Conservation (phyloP, 2,113 vertebrate genomes). For the Scopus umbretta region DNA sequence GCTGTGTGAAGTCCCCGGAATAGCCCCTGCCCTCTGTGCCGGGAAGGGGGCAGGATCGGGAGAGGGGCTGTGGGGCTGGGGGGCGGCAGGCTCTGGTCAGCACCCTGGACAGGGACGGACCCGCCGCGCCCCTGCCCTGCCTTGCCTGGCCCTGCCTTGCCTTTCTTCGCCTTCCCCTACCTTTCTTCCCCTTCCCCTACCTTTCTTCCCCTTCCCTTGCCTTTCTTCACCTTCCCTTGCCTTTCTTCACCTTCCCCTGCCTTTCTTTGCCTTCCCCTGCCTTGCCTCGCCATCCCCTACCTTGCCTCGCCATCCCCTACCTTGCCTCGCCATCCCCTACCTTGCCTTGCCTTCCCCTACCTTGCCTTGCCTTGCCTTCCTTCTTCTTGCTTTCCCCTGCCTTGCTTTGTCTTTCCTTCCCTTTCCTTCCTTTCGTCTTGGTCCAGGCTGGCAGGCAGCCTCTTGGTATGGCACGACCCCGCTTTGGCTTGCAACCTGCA, state of each 20-base stretch:
- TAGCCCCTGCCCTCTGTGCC: not conserved
- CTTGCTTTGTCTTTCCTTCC: not conserved
- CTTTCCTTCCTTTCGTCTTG: not conserved
- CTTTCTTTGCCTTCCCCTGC: fast-evolving
- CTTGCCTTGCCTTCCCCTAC: not conserved
- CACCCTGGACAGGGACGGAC: constrained; percentile 43
- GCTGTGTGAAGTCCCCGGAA: not conserved
- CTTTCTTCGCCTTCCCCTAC: not conserved
- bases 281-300: not conserved
- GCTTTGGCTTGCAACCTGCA: not conserved
- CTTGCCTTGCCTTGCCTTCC: not conserved
- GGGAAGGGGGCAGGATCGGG: not conserved
- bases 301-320: not conserved
- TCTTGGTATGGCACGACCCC: not conserved
- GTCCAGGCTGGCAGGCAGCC: not conserved
- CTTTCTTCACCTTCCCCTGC: too few relatives aligned
- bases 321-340: not conserved
- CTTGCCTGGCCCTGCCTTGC: too few relatives aligned
- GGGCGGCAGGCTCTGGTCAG: not conserved
- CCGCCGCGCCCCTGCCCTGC: not conserved
- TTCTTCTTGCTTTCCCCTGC: not conserved
- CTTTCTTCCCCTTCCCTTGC: not conserved
- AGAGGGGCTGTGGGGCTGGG: not conserved
- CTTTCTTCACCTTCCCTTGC: too few relatives aligned
- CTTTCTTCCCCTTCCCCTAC: too few relatives aligned